Evolutionary conservation across 2,797 vertebrate genomes (phyloP).

Genomic region (Galaxias olidus): DNA sequence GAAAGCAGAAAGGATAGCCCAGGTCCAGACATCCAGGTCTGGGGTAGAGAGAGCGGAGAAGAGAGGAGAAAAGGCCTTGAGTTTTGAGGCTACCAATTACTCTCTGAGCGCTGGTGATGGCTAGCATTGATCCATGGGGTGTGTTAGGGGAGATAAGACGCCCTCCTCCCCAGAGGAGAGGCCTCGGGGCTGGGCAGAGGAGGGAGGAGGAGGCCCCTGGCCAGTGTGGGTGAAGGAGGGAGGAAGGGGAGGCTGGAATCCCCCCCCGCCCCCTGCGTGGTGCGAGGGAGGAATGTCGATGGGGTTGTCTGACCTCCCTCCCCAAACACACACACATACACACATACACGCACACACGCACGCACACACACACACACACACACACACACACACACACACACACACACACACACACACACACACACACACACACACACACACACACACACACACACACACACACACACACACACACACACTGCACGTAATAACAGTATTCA

Average conservation of each 20-base stretch:
- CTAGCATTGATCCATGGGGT: conserved; percentile 79
- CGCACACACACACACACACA: no score
- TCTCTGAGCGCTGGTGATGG: conserved; percentile 70
- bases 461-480: no score
- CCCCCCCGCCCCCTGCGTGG: no score
- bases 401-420: no score
- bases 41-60: conserved; percentile 57
- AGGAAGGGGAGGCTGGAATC: neutral
- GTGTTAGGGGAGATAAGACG: conserved; percentile 82
- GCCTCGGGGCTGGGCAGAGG: conserved; percentile 50
- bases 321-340: no score
- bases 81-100: conserved; percentile 58
- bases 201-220: conserved; percentile 45
- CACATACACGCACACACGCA: no score
- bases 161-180: conserved; percentile 70
- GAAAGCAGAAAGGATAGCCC: neutral
- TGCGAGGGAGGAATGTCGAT: no score
- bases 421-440: no score
- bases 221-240: conserved; percentile 22
- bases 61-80: conserved; percentile 60
- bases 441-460: no score
- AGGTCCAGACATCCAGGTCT: conserved; percentile 5
- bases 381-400: no score
- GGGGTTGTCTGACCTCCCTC: no score
- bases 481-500: no score